Base-by-base conservation (phyloP, 2,888 invertebrate genomes). In the Bellardia pandia region DNA sequence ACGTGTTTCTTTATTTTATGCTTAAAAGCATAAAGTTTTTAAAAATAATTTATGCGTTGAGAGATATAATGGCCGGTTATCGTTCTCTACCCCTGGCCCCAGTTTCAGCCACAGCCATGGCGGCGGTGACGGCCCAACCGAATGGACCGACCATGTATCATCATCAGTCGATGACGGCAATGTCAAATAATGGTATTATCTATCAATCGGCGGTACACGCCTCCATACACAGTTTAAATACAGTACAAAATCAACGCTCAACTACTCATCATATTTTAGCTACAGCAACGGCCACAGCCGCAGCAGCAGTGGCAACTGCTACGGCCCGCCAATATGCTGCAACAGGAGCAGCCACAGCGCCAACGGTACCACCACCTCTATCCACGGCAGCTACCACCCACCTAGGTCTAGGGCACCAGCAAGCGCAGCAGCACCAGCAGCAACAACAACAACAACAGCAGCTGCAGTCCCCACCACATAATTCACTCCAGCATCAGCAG, bases 121-220 rank as follows among this genome's bases (percentile, higher is more conserved):
- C 88, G 84, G 87, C 93, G 84, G 90, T 92, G 83, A 89, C 90
- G 89, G 90, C 91, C 88, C 77, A 90, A 88, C 88, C 88, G 75
- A 90, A 90, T 88, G 90, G 91, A 11, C 90, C 92, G 66, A 91
- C 93, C 16, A 93, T 93, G 93, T 93, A 92, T 88, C 92, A 92
- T 86, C 92, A 93, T 85, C 93, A 93, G 42, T 92, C 92, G 89
- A 92, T 93, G 93, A 93, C 93, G 84, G 92, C 92, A 1, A 91
- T 93, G 92, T 92, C 93, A 37, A 93, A 93, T 90, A 93, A 93
- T 89, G 93, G 93, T 90, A 92, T 93, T 90, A 92, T 93, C 88
- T 93, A 93, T 93, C 93, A 93, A 89, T 92, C 93, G 90, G 93
- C 93, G 89, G 93, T 93, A 89, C 93, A 93, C 90, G 92, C 93